A percentile compares a stretch with the other conserved stretches of the same genome.
phyloP scores from a whole-genome alignment of 2,888 invertebrate species.

The Sarcophaga variegata region DNA sequence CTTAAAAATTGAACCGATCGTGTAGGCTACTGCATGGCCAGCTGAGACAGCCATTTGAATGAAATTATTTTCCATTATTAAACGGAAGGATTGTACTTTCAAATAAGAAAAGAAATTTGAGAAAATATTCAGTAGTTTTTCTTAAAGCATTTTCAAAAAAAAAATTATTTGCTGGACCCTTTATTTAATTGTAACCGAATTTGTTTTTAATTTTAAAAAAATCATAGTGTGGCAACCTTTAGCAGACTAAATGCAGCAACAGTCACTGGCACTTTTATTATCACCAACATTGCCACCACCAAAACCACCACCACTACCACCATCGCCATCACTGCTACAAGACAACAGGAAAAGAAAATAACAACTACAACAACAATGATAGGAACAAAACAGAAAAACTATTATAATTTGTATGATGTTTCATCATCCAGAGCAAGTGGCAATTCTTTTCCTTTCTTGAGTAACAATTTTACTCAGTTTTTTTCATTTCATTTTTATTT shows the following conservation, averaged over 20 bases:
- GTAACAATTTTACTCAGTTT: not conserved
- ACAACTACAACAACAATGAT: not conserved
- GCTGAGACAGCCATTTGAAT: no score
- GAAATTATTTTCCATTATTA: no score
- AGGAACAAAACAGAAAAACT: not conserved
- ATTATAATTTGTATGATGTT: conserved; percentile 42
- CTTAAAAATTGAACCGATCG: no score
- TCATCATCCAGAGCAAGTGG: conserved; percentile 10
- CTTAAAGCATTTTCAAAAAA: no score
- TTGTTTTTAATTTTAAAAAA: not conserved
- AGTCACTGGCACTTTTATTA: conserved; percentile 63
- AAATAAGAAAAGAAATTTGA: no score
- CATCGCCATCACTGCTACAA: not conserved
- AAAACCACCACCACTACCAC: not conserved
- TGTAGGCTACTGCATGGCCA: no score
- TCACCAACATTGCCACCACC: not conserved
- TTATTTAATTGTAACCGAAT: not conserved
- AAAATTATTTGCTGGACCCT: no score
- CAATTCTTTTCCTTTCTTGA: not conserved
- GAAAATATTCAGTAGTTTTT: no score
- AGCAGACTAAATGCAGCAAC: conserved; percentile 27
- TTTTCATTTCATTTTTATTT: not conserved
- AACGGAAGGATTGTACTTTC: no score
- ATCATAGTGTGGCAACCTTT: not conserved
- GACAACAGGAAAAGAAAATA: not conserved